These are phyloP conservation scores for Chrysemys picta DNA, from an alignment of 2,113 vertebrate genomes.

Conservation along the genomic window DNA sequence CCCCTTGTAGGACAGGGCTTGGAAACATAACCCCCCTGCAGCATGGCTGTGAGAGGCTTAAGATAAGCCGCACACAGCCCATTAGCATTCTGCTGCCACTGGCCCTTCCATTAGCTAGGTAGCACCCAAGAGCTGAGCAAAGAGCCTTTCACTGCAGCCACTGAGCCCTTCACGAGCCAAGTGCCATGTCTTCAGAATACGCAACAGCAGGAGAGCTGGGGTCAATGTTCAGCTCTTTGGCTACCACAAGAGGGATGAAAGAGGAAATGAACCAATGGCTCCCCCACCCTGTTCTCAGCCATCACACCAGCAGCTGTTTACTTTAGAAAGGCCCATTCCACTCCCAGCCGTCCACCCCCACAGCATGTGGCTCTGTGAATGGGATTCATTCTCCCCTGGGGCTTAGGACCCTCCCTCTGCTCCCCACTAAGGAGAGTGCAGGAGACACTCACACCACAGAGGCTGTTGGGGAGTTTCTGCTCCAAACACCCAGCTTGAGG, in stretches of 20 bases:
- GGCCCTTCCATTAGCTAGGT: background rate
- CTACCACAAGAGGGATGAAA: background rate
- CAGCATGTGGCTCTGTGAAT: too few species aligned
- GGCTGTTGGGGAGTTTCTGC: background rate
- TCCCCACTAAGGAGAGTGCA: rapidly evolving
- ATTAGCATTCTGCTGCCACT: background rate
- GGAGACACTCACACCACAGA: background rate
- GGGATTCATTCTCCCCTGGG: too few species aligned
- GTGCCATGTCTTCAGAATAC: background rate
- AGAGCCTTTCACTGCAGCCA: background rate
- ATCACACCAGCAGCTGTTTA: background rate
- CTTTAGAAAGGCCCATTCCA: background rate
- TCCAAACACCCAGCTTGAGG: background rate
- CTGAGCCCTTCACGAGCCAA: background rate
- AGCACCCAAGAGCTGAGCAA: rapidly evolving
- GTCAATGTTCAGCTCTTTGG: background rate
- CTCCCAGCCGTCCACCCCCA: background rate
- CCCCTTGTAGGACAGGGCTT: background rate
- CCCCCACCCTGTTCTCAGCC: background rate
- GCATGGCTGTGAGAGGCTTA: too few species aligned
- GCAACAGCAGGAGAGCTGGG: background rate
- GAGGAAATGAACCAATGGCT: background rate
- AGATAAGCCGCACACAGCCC: background rate
- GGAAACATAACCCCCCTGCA: background rate
- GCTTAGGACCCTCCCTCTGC: background rate